A percentile compares a stretch with the other conserved stretches of the same genome.
These are phyloP conservation scores for Rhingia rostrata DNA, from an alignment of 2,888 invertebrate genomes.

Conservation along the genomic window DNA sequence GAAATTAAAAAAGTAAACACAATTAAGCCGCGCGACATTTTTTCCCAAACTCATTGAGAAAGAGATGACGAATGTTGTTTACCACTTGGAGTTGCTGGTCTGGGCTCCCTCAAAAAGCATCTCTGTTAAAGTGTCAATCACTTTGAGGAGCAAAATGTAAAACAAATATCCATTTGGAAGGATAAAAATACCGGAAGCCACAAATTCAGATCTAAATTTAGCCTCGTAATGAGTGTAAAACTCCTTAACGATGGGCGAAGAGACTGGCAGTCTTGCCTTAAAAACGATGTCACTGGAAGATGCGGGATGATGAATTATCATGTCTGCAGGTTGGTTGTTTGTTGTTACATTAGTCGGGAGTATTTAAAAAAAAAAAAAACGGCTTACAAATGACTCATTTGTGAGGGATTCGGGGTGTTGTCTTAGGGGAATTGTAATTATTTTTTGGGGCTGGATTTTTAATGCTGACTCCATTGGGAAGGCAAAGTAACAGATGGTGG, in stretches of 20 bases:
- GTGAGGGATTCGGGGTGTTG: too few species aligned
- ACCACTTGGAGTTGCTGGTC: neutral
- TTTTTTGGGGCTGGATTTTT: too few species aligned
- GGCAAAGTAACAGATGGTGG: too few species aligned
- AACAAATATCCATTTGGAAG: constrained; percentile 5
- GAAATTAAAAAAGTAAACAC: constrained; percentile 33
- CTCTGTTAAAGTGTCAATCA: constrained; percentile 42
- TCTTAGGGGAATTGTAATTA: too few species aligned
- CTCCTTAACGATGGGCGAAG: neutral
- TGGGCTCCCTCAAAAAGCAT: neutral
- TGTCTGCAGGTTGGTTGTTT: constrained; percentile 18
- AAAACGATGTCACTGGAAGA: constrained; percentile 28
- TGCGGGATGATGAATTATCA: constrained; percentile 11
- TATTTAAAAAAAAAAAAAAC: constrained; percentile 10
- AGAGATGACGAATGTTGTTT: constrained; percentile 32
- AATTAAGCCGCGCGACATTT: constrained; percentile 8
- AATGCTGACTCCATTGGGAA: too few species aligned
- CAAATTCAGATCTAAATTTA: constrained; percentile 36
- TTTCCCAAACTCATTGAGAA: constrained; percentile 18
- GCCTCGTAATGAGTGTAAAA: constrained; percentile 9
- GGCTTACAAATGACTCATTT: neutral
- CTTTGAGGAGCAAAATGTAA: neutral
- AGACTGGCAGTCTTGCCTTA: neutral
- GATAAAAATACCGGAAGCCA: constrained; percentile 42
- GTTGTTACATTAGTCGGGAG: constrained; percentile 6